Evolutionary conservation across 2,888 invertebrate genomes (phyloP).

Genomic region (Cosmia pyralina): DNA sequence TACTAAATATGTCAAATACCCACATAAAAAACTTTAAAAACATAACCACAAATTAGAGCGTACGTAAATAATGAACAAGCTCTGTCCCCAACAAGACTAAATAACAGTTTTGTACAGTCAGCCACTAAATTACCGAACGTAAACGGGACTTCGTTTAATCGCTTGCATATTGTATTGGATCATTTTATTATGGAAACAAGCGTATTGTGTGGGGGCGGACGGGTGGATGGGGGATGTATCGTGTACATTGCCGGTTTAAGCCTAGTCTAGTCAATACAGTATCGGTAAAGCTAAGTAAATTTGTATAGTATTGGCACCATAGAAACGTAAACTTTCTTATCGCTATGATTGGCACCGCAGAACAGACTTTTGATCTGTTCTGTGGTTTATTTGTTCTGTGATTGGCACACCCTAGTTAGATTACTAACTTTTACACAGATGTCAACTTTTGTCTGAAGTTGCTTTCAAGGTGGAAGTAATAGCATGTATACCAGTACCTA

Average conservation of each 20-base stretch:
- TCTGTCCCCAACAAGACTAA: slow-evolving; percentile 72
- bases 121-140: slow-evolving; percentile 82
- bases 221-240: background rate
- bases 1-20: background rate
- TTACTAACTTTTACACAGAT: background rate
- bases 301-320: too few species aligned
- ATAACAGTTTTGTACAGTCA: slow-evolving; percentile 82
- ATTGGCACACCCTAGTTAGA: background rate
- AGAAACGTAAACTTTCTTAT: too few species aligned
- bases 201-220: slow-evolving; percentile 29
- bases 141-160: slow-evolving; percentile 83
- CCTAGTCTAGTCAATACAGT: background rate
- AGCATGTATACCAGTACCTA: background rate
- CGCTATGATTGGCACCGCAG: too few species aligned
- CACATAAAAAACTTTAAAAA: slow-evolving; percentile 21
- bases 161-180: slow-evolving; percentile 83
- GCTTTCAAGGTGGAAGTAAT: background rate
- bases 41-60: slow-evolving; percentile 39
- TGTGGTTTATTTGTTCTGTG: too few species aligned
- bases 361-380: too few species aligned
- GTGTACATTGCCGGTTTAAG: slow-evolving; percentile 71
- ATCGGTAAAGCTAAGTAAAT: background rate
- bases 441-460: background rate
- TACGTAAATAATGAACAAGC: slow-evolving; percentile 65
- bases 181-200: slow-evolving; percentile 77